Evolutionary conservation across 1,140 invertebrate genomes (phyloP).

Genomic region (Diprion similis): DNA sequence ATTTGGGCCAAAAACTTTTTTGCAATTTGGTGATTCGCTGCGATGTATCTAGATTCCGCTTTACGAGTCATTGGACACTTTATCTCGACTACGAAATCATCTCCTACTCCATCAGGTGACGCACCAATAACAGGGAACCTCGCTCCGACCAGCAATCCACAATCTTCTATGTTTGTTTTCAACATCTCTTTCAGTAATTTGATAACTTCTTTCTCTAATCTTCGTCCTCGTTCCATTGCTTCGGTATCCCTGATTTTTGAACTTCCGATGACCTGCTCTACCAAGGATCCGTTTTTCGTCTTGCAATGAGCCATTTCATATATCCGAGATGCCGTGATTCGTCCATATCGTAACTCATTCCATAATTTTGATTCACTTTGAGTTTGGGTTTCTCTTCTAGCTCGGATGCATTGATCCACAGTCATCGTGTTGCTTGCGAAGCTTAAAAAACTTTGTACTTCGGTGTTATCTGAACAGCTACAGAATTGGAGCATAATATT

Average conservation of each 20-base stretch:
- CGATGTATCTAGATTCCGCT: constrained; percentile 51
- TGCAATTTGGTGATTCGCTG: constrained; percentile 42
- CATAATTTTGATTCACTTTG: constrained; percentile 25
- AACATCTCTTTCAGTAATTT: constrained; percentile 20
- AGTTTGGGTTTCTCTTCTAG: constrained; percentile 11
- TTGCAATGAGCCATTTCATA: constrained; percentile 23
- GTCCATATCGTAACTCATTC: constrained; percentile 41
- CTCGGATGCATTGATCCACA: constrained; percentile 22
- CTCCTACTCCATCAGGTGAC: constrained; percentile 57
- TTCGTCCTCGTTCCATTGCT: constrained; percentile 44
- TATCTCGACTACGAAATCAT: constrained; percentile 59
- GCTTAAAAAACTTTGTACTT: constrained; percentile 21
- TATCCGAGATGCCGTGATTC: constrained; percentile 42
- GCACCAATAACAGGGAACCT: constrained; percentile 46
- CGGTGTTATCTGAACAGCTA: constrained; percentile 4
- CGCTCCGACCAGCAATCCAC: constrained; percentile 31
- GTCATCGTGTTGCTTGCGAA: constrained; percentile 27
- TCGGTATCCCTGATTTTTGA: constrained; percentile 38
- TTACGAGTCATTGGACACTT: constrained; percentile 56
- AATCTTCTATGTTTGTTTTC: constrained; percentile 23
- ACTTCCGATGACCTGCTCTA: constrained; percentile 39
- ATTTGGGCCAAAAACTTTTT: constrained; percentile 59
- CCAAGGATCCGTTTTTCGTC: constrained; percentile 18
- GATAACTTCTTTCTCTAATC: constrained; percentile 43
- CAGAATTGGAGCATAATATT: constrained; percentile 5